Evolutionary conservation across 2,797 vertebrate species (phyloP).

Genomic region (Pagetopsis macropterus): DNA sequence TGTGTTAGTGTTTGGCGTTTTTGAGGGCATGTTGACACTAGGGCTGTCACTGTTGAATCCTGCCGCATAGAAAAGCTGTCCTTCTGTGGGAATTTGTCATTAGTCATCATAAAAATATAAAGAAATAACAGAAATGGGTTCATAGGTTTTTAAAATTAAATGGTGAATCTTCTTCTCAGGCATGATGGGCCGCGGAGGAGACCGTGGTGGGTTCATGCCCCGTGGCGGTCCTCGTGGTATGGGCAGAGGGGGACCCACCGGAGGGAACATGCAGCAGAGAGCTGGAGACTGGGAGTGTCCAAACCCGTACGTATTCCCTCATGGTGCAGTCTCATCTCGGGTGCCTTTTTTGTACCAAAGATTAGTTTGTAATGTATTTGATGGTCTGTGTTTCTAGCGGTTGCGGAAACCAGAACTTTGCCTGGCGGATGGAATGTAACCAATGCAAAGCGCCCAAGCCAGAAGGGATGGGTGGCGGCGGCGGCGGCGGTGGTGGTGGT

Average conservation of each 20-base stretch:
- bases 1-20: background rate
- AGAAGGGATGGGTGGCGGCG: conserved; percentile 86
- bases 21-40: background rate
- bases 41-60: background rate
- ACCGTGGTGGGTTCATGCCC: conserved; percentile 91
- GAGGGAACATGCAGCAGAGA: conserved; percentile 94
- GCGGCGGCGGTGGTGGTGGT: too few relatives aligned
- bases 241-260: conserved; percentile 88
- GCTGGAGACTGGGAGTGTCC: conserved; percentile 99
- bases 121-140: background rate
- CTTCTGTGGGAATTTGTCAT: background rate
- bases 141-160: background rate
- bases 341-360: background rate
- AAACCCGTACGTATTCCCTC: conserved; percentile 89
- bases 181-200: conserved; percentile 95
- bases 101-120: background rate
- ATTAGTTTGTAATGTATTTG: background rate
- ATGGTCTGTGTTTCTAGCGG: conserved; percentile 69
- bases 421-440: conserved; percentile 98
- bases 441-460: conserved; percentile 99
- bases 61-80: background rate
- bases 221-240: conserved; percentile 92
- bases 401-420: conserved; percentile 98
- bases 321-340: fast-evolving
- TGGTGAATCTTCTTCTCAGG: conserved; percentile 64